A percentile compares a stretch with the other conserved stretches of the same genome.
Conservation (phyloP, 2,113 vertebrate genomes). For the Mola mola region DNA sequence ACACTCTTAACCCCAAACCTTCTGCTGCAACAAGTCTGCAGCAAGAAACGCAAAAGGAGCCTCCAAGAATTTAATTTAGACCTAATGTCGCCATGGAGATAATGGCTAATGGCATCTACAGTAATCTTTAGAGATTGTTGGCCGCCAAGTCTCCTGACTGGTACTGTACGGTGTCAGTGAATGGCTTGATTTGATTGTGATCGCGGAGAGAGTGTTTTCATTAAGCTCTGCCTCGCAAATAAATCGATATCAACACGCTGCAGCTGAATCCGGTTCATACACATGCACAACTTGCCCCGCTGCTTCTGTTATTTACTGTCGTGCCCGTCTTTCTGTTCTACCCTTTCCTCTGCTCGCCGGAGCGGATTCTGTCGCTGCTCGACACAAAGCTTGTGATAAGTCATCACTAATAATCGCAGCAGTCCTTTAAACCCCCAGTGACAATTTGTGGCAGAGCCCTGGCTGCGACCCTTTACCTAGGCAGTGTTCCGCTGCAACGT, state of each 20-base stretch:
- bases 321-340: slow-evolving; percentile 10
- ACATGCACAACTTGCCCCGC: not conserved
- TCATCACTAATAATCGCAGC: slow-evolving; percentile 73
- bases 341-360: slow-evolving; percentile 16
- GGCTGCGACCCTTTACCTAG: slow-evolving; percentile 45
- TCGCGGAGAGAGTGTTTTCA: slow-evolving; percentile 8
- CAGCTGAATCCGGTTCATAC: not conserved
- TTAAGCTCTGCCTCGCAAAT: not conserved
- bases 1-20: slow-evolving; percentile 31
- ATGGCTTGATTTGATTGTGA: slow-evolving; percentile 25
- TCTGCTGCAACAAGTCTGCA: slow-evolving; percentile 35
- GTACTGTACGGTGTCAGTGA: slow-evolving; percentile 33
- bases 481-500: slow-evolving; percentile 23
- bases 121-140: slow-evolving; percentile 46
- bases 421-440: slow-evolving; percentile 62
- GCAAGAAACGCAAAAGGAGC: slow-evolving; percentile 18
- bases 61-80: slow-evolving; percentile 53
- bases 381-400: slow-evolving; percentile 65
- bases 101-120: slow-evolving; percentile 40
- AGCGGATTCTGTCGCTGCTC: slow-evolving; percentile 43
- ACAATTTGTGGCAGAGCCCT: slow-evolving; percentile 52
- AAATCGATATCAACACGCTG: not conserved
- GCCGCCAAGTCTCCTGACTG: slow-evolving; percentile 34
- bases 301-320: slow-evolving; percentile 11
- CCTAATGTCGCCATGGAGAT: slow-evolving; percentile 60